phyloP scores from a whole-genome alignment of 2,797 vertebrate genomes.

The Rhinogobio ventralis region DNA sequence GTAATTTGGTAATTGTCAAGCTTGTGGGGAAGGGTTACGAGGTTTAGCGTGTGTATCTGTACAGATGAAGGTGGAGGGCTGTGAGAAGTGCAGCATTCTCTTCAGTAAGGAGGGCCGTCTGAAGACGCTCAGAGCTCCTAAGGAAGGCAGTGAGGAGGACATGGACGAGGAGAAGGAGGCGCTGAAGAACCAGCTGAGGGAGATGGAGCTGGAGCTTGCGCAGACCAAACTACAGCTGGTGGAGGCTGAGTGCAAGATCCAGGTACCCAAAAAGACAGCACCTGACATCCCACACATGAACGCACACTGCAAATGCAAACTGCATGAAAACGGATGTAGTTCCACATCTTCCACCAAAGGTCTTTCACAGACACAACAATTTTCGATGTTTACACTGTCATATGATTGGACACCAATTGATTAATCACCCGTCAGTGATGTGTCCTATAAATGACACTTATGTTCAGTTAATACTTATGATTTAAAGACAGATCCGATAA shows the following conservation, averaged over 20 bases:
- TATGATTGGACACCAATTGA: background rate
- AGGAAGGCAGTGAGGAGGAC: constrained; percentile 84
- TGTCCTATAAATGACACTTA: background rate
- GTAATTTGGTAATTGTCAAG: too few relatives aligned
- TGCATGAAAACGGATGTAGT: too few relatives aligned
- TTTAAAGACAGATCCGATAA: background rate
- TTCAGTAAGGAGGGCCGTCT: constrained; percentile 94
- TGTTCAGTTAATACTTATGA: background rate
- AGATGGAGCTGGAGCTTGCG: constrained; percentile 97
- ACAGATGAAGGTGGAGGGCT: constrained; percentile 94
- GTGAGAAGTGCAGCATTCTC: constrained; percentile 92
- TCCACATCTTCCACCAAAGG: too few relatives aligned
- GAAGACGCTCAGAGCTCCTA: constrained; percentile 74
- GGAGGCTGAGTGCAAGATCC: constrained; percentile 98
- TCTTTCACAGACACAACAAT: background rate
- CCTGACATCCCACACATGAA: background rate
- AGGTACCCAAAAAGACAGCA: constrained; percentile 76
- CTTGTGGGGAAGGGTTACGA: background rate
- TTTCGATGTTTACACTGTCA: background rate
- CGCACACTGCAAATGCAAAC: too few relatives aligned
- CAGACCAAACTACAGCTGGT: constrained; percentile 98
- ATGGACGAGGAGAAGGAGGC: constrained; percentile 93
- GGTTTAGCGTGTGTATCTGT: background rate
- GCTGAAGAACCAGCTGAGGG: constrained; percentile 93
- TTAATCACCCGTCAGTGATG: background rate